Base-by-base conservation (phyloP, 2,888 invertebrate species). In the Dastarcus helophoroides region DNA sequence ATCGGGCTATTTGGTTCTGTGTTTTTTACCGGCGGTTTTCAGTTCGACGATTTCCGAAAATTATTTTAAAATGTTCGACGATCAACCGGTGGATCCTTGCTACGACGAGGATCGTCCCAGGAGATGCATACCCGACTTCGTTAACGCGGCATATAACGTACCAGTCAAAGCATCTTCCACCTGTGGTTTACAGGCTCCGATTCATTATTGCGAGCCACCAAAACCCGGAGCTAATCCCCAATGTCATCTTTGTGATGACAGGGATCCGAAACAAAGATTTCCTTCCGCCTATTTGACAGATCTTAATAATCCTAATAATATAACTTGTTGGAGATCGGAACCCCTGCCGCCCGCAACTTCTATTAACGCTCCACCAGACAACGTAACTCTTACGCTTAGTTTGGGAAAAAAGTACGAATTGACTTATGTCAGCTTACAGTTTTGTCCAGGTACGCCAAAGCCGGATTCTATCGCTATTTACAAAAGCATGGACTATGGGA, bases 381-480 rank as follows among this genome's bases (percentile, higher is more conserved):
- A 95, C 65, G 93, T 97, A 3, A 93, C 94, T 6, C 66, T 98
- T 16, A 88, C 86, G 8, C 67, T 98, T 12, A 84, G 88, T 25
- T 69, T 98, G 40, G 89, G 89, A 32, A 98, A 97, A 63, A 93
- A 93, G 59, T 95, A 90, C 67, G 97, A 98, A 65, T 65, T 98
- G 44, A 97, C 95, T 7, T 98, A 98, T 63, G 89, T 98, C 28
- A 91, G 86, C 54, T 68, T 98, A 37, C 91, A 93, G 58, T 91
- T 94, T 64, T 98, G 97, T 58, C 90, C 91, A 14, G 73, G 73
- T 37, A 83, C 89, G 0, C 81, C 86, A 1, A 81, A 91, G 39
- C 95, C 97, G 2, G 97, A 97, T 60, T 95, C 95, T 1, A 84
- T 98, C 50, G 94, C 91, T 19, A 86, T 98, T 44, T 94, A 84